Percentiles rank a stretch among this genome's conserved stretches.
These are phyloP conservation scores for Zaprionus lineosus DNA, from an alignment of 2,888 invertebrate genomes.

Conservation along the genomic window DNA sequence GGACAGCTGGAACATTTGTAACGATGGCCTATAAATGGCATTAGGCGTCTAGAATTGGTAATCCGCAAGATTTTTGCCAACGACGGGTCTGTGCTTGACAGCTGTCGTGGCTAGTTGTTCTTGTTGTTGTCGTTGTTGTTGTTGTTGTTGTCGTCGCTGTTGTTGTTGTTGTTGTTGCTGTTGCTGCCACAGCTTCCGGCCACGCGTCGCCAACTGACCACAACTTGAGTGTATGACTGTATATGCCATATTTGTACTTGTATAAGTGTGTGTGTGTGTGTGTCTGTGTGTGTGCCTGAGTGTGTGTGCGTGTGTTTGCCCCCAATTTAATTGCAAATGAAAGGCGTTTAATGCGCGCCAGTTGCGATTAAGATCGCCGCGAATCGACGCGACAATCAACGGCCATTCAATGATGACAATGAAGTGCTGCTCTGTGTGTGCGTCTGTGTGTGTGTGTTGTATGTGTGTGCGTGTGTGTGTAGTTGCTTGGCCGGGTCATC, in stretches of 20 bases:
- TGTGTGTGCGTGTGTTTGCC: constrained; percentile 10
- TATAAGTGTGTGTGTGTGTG: constrained; percentile 9
- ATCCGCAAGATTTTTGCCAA: constrained; percentile 73
- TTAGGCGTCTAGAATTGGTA: constrained; percentile 78
- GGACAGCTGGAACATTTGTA: constrained; percentile 73
- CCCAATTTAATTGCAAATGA: constrained; percentile 75
- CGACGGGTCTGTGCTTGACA: constrained; percentile 46
- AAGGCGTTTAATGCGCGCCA: constrained; percentile 71
- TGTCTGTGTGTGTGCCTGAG: constrained; percentile 2
- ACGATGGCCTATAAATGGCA: constrained; percentile 76
- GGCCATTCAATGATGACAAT: constrained; percentile 65
- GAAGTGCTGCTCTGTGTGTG: constrained; percentile 35
- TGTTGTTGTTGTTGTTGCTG: constrained; percentile 17
- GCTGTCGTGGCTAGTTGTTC: constrained; percentile 23
- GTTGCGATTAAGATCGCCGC: constrained; percentile 72
- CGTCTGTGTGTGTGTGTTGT: not conserved
- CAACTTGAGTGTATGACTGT: constrained; percentile 39
- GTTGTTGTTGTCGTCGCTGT: constrained; percentile 11
- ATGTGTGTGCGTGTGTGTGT: constrained; percentile 10
- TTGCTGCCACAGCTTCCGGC: constrained; percentile 48
- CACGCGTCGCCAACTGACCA: constrained; percentile 69
- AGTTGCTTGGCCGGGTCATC: constrained; percentile 54
- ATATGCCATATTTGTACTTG: not conserved
- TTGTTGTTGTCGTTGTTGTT: not conserved
- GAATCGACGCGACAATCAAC: constrained; percentile 69